Evolutionary conservation across 2,113 vertebrate genomes (phyloP).

Genomic region (Delphinapterus leucas): DNA sequence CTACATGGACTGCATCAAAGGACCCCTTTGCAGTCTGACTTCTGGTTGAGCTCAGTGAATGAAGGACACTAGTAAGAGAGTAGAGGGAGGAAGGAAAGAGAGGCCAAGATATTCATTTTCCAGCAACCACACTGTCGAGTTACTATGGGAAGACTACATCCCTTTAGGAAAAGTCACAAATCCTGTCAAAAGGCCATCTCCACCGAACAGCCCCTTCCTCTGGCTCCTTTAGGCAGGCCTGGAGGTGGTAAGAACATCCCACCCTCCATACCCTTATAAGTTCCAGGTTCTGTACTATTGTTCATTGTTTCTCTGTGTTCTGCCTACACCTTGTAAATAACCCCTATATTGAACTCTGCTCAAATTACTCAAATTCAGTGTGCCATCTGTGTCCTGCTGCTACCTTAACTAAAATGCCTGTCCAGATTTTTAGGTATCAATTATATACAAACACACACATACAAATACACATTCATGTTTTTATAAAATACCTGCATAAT

Average conservation of each 20-base stretch:
- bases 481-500: neutral
- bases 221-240: neutral
- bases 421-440: neutral
- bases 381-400: neutral
- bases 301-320: neutral
- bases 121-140: neutral
- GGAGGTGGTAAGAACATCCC: neutral
- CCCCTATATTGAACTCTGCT: neutral
- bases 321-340: neutral
- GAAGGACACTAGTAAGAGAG: neutral
- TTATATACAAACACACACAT: neutral
- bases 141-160: neutral
- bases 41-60: neutral
- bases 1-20: neutral
- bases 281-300: neutral
- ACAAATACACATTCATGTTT: neutral
- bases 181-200: neutral
- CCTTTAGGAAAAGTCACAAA: neutral
- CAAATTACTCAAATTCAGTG: neutral
- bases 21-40: neutral
- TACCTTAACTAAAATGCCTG: neutral
- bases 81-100: neutral
- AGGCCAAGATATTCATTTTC: neutral
- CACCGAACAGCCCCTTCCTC: neutral
- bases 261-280: neutral